Conservation (phyloP, 1,140 invertebrate genomes). For the Ylistrum balloti region DNA sequence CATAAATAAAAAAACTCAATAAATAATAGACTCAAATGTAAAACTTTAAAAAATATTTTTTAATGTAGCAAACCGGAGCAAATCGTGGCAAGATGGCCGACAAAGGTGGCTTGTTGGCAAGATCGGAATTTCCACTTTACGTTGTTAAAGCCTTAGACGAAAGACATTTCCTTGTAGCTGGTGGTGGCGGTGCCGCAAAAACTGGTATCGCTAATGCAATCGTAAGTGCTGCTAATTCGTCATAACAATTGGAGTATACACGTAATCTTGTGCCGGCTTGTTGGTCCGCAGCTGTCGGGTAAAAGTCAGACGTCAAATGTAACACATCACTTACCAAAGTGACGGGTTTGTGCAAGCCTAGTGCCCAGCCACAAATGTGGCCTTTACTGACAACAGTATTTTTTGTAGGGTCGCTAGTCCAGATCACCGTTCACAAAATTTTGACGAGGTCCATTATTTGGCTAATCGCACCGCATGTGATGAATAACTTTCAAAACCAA, state of each 20-base stretch:
- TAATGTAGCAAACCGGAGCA: conserved; percentile 54
- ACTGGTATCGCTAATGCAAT: conserved; percentile 98
- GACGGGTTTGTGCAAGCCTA: too few species aligned
- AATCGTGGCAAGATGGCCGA: conserved; percentile 74
- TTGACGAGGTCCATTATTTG: too few species aligned
- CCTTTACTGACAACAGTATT: too few species aligned
- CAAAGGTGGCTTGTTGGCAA: conserved; percentile 78
- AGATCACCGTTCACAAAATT: too few species aligned
- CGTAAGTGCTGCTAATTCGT: conserved; percentile 82
- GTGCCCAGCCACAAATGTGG: too few species aligned
- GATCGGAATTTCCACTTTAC: conserved; percentile 95
- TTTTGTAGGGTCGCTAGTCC: too few species aligned
- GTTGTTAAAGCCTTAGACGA: conserved; percentile 94
- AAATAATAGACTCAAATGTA: background rate
- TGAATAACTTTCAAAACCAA: too few species aligned
- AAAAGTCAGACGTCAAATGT: too few species aligned
- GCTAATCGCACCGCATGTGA: too few species aligned
- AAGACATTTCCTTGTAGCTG: conserved; percentile 96
- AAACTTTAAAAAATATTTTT: conserved; percentile 10
- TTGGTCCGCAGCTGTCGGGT: too few species aligned
- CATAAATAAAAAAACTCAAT: background rate
- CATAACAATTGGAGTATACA: background rate
- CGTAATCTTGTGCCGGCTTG: too few species aligned
- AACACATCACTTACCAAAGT: too few species aligned
- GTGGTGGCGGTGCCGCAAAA: conserved; percentile 96